Base-by-base conservation (phyloP, 2,888 invertebrate genomes). In the Theristus sp. region DNA sequence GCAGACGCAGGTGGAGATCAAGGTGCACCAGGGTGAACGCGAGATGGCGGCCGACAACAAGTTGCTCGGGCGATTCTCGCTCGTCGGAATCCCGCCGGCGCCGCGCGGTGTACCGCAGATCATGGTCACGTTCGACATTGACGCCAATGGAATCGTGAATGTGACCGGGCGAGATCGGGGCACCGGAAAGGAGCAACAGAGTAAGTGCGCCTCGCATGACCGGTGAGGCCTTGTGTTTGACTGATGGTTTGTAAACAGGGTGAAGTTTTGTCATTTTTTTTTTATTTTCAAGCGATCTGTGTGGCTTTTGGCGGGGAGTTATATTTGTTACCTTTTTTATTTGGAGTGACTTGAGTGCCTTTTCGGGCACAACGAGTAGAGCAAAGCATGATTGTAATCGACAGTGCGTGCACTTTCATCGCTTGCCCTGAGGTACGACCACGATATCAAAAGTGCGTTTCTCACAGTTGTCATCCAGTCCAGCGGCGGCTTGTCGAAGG, bases 11-110 rank as follows among this genome's bases (percentile, higher is more conserved):
- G 98, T 99, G 1, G 91, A 94, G 78, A 96, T 96, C 77, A 94
- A 94, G 76, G 94, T 96, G 2, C 86, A 86, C 76, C 94, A 96
- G 75, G 96, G 98, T 65, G 98, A 98, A 77, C 84, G 98, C 70
- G 96, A 98, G 78, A 98, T 99, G 96, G 96, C 98, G 0, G 66
- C 77, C 0, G 89, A 93, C 78, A 99, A 99, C 80, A 98, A 98
- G 77, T 74, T 89, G 54, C 80, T 98, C 28, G 98, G 93, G 58
- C 86, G 91, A 71, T 85, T 98, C 79, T 86, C 89, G 60, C 81
- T 91, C 65, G 69, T 79, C 66, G 96, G 90, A 64, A 94, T 89
- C 74, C 96, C 89, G 63, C 96, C 91, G 61, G 94, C 89, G 66
- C 94, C 90, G 0, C 82, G 90, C 66, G 96, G 89, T 54, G 89